Percentiles rank a stretch among this genome's conserved stretches.
Evolutionary conservation across 2,888 invertebrate species (phyloP).

Genomic region (Polydrusus pterygomalis): DNA sequence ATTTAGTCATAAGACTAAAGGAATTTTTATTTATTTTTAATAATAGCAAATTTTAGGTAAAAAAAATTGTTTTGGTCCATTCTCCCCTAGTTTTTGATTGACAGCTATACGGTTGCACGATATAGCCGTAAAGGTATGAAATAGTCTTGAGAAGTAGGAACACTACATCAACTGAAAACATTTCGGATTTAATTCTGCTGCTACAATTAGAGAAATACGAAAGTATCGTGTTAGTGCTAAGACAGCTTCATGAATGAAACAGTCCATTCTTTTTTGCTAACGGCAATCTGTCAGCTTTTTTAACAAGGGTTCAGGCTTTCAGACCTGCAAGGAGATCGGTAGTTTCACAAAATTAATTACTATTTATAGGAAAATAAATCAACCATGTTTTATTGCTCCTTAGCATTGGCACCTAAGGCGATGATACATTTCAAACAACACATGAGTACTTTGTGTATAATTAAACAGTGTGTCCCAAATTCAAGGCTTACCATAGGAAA

Average conservation of each 20-base stretch:
- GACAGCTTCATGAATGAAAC: constrained; percentile 15
- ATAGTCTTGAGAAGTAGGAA: not conserved
- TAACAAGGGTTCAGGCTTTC: constrained; percentile 5
- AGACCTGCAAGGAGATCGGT: not conserved
- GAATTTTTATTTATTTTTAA: too few relatives aligned
- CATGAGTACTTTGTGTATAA: too few relatives aligned
- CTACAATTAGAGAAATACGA: not conserved
- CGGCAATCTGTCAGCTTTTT: constrained; percentile 17
- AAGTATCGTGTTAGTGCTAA: constrained; percentile 6
- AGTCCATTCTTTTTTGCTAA: constrained; percentile 2
- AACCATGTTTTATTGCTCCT: not conserved
- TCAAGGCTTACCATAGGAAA: too few relatives aligned
- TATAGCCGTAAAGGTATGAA: not conserved
- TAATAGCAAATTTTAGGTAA: too few relatives aligned
- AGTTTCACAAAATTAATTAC: constrained; percentile 19
- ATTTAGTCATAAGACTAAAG: too few relatives aligned
- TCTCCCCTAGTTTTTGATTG: too few relatives aligned
- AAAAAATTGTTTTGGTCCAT: too few relatives aligned
- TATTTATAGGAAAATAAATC: not conserved
- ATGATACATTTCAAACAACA: too few relatives aligned
- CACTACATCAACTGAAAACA: not conserved
- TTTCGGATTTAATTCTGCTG: not conserved
- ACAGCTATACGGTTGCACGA: not conserved
- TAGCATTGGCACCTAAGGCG: too few relatives aligned
- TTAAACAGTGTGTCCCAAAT: too few relatives aligned